Evolutionary conservation across 2,113 vertebrate genomes (phyloP).

Genomic region (Panthera leo): DNA sequence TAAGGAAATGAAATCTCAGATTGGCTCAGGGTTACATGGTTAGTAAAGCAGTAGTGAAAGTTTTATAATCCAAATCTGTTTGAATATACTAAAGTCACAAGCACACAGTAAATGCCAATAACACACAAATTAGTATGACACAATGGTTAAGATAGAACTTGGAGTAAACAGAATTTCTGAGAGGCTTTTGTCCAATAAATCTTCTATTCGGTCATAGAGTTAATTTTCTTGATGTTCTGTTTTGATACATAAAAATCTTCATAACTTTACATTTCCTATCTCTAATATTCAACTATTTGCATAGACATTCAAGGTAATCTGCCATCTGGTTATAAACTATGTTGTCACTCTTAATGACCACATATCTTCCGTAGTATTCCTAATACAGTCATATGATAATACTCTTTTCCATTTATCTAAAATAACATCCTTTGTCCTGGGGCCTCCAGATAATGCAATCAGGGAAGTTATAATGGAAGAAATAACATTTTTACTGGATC

Average conservation of each 20-base stretch:
- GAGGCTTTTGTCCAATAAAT: neutral
- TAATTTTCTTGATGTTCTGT: neutral
- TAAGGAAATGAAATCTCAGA: neutral
- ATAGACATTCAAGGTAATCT: neutral
- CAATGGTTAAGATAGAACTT: neutral
- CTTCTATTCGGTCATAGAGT: neutral
- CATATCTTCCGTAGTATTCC: neutral
- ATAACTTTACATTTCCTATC: neutral
- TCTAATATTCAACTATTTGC: neutral
- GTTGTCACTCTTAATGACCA: neutral
- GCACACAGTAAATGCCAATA: neutral
- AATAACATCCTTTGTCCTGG: neutral
- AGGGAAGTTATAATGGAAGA: neutral
- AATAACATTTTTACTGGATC: constrained; percentile 18
- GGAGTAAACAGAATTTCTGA: neutral
- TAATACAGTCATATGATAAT: neutral
- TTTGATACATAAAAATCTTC: neutral
- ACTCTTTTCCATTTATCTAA: constrained; percentile 6
- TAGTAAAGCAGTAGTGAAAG: neutral
- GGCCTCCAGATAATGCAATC: neutral
- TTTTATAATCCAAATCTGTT: neutral
- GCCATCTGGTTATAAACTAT: neutral
- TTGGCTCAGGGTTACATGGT: neutral
- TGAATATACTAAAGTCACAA: neutral
- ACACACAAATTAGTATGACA: neutral